Base-by-base conservation (phyloP, 1,140 invertebrate species). In the Magallana angulata region DNA sequence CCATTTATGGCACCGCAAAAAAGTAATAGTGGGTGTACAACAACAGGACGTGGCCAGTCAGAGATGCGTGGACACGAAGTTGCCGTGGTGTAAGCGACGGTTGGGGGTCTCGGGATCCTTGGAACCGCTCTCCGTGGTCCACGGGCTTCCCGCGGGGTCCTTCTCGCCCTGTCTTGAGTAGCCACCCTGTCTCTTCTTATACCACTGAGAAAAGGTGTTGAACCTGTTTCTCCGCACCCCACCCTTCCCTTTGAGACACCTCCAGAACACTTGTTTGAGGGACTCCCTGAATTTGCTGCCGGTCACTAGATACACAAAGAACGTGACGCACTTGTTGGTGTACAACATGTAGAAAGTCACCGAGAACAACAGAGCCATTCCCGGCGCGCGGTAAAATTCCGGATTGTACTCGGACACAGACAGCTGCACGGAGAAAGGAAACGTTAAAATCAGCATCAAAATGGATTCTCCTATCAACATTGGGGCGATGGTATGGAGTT, bases 401-500 rank as follows among this genome's bases (percentile, higher is more conserved):
- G 89, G 68, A 24, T 89, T 82, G 56, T 91, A 89, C 57, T 90
- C 76, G 36, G 89, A 68, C 83, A 90, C 85, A 84, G 88, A 88
- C 2, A 91, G 81, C 18, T 92, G 90, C 4, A 91, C 36, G 5
- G 91, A 89, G 84, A 92, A 93, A 1, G 92, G 92, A 87, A 91
- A 92, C 30, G 92, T 92, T 12, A 93, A 87, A 1, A 91, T 7
- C 14, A 92, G 86, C 30, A 93, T 82, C 0, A 91, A 84, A 14
- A 91, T 58, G 3, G 92, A 93, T 85, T 92, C 91, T n/a, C 89
- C 91, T 14, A 93, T 86, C 56, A 93, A 80, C 92, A 92, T 92
- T 6, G 89, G 89, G 0, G 90, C 90, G 1, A 92, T 91, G 24
- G 85, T 85, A n/a, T 71, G 60, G 24, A 24, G 62, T 60, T 85